Percentiles rank a stretch among this genome's conserved stretches.
Conservation (phyloP, 1,140 invertebrate species). For the Lepidostoma basale region DNA sequence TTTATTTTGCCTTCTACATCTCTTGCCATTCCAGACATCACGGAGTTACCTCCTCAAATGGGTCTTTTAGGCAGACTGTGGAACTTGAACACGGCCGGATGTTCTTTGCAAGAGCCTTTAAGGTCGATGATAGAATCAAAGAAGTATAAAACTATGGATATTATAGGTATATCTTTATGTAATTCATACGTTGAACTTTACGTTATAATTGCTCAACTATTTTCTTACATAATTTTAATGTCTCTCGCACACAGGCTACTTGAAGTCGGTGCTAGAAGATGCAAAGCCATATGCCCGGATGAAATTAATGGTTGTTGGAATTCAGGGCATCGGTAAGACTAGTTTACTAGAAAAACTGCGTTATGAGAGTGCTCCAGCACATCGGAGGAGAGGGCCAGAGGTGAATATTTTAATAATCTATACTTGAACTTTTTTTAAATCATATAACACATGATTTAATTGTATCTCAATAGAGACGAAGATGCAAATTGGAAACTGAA, state of each 20-base stretch:
- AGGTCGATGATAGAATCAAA: conserved; percentile 92
- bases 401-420: conserved; percentile 50
- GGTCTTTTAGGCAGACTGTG: conserved; percentile 91
- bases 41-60: conserved; percentile 91
- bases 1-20: conserved; percentile 14
- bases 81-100: conserved; percentile 93
- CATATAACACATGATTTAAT: too few relatives aligned
- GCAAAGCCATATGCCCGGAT: conserved; percentile 93
- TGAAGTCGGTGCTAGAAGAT: conserved; percentile 89
- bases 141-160: conserved; percentile 95
- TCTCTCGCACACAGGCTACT: conserved; percentile 70
- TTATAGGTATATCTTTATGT: conserved; percentile 66
- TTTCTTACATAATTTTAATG: not conserved
- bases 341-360: conserved; percentile 87
- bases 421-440: conserved; percentile 28
- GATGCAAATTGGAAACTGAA: too few relatives aligned
- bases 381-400: conserved; percentile 76
- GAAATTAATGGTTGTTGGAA: conserved; percentile 97
- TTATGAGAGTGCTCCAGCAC: conserved; percentile 80
- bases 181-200: not conserved
- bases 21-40: conserved; percentile 75
- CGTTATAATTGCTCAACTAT: not conserved
- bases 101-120: conserved; percentile 86
- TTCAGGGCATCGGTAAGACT: conserved; percentile 87
- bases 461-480: too few relatives aligned